Evolutionary conservation across 2,888 invertebrate species (phyloP).

Genomic region (Ectemnius continuus): DNA sequence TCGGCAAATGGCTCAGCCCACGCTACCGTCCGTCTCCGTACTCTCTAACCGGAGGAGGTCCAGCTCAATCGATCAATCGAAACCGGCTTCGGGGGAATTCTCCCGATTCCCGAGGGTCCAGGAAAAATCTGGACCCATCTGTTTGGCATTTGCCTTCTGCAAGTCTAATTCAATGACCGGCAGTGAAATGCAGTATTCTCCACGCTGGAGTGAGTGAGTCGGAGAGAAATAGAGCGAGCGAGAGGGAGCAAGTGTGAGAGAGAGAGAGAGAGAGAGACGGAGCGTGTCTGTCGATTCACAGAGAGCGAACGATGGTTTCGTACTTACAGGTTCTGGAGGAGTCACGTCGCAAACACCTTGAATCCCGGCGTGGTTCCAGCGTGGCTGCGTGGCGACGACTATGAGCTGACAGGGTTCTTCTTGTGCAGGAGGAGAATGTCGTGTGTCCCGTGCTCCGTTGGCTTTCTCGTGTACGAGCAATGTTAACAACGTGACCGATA

Average conservation of each 20-base stretch:
- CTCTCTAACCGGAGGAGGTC: conserved; percentile 12
- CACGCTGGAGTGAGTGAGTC: too few species aligned
- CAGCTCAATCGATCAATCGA: conserved; percentile 39
- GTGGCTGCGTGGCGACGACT: conserved; percentile 9
- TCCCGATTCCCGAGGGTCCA: background rate
- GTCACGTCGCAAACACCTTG: conserved; percentile 36
- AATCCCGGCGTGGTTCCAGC: conserved; percentile 34
- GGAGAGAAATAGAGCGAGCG: too few species aligned
- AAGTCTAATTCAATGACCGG: too few species aligned
- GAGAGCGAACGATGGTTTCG: conserved; percentile 1
- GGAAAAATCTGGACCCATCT: too few species aligned
- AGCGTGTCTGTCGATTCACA: conserved; percentile 34
- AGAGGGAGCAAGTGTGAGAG: too few species aligned
- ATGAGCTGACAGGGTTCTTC: background rate
- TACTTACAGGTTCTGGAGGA: conserved; percentile 43
- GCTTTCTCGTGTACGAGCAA: conserved; percentile 51
- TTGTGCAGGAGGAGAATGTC: background rate
- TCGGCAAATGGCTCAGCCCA: too few species aligned
- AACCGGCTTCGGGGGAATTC: conserved; percentile 17
- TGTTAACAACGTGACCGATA: conserved; percentile 70
- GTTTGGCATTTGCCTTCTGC: background rate
- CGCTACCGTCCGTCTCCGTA: too few species aligned
- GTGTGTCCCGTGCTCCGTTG: conserved; percentile 49
- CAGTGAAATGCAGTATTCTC: too few species aligned
- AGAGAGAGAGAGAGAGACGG: background rate